phyloP scores from a whole-genome alignment of 2,888 invertebrate genomes.

The Ferrisia virgata region DNA sequence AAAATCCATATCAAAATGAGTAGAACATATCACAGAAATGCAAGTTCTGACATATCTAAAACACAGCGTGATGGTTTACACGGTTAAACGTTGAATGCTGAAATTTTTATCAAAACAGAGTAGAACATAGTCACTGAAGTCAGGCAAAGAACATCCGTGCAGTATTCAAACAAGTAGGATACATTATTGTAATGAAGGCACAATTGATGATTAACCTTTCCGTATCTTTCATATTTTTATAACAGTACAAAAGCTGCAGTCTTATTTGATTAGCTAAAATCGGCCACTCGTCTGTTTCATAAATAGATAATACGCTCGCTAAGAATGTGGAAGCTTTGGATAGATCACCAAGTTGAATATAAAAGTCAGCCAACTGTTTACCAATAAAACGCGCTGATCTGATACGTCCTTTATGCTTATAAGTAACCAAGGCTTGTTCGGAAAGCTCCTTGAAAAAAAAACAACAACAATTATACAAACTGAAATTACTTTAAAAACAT shows the following conservation, averaged over 20 bases:
- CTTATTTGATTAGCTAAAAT: slow-evolving; percentile 78
- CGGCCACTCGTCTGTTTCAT: slow-evolving; percentile 84
- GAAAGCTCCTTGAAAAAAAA: slow-evolving; percentile 72
- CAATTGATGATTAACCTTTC: slow-evolving; percentile 61
- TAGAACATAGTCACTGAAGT: too few relatives aligned
- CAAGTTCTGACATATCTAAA: slow-evolving; percentile 72
- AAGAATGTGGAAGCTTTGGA: slow-evolving; percentile 88
- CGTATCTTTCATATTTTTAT: slow-evolving; percentile 73
- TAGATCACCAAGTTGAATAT: slow-evolving; percentile 78
- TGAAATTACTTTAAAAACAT: background rate
- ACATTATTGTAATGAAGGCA: too few relatives aligned
- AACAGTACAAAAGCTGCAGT: slow-evolving; percentile 79
- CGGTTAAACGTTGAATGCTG: background rate
- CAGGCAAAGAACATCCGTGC: too few relatives aligned
- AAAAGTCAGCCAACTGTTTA: slow-evolving; percentile 83
- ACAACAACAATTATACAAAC: slow-evolving; percentile 35
- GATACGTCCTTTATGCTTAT: slow-evolving; percentile 83
- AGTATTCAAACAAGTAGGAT: too few relatives aligned
- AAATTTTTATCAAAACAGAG: background rate
- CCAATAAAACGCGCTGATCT: slow-evolving; percentile 81
- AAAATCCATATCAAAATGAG: slow-evolving; percentile 69
- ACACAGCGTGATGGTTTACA: slow-evolving; percentile 47
- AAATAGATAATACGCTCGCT: slow-evolving; percentile 78
- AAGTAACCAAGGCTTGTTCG: slow-evolving; percentile 92
- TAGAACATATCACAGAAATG: slow-evolving; percentile 73